Evolutionary conservation across 2,797 vertebrate species (phyloP), one percentile per base, ranked within the genome.

Genomic region (Oreochromis mossambicus): DNA sequence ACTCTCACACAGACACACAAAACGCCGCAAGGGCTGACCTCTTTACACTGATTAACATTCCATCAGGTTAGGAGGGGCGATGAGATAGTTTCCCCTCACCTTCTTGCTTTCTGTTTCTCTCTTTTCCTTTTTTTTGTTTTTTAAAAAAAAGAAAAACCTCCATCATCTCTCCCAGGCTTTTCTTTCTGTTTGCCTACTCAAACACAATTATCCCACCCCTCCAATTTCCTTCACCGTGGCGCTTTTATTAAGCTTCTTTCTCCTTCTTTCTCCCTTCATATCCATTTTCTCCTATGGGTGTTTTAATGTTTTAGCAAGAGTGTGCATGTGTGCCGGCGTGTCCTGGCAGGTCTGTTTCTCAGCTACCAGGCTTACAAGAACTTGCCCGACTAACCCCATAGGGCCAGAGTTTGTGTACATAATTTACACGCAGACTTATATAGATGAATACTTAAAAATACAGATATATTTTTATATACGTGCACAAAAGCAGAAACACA

Each of bases 41-140:
- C 93, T 92, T 89, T 91, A 86, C 61, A 66, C 90, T 91, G 90
- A 94, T 95, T 95, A 95, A 95, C 92, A 95, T 95, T 95, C 95
- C 94, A 88, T 32, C 13, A 78, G 87, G 50, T 91, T 81, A 85
- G 86, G 85, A 86, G 76, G 79, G 78, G 77, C 50, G 6, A 87
- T 79, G 87, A 88, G 91, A 91, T 83, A 92, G 91, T 92, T 92
- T 91, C 32, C 78, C 78, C 75, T 93, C 91, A 92, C 92, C 94
- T 92, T 92, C 66, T 90, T 85, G 81, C 83, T 84, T 80, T 79
- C 84, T 34, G 83, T 86, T 83, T n/a, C 32, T 55, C 34, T 52
- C 4, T 13, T 61, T 81, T 58, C 52, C 77, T 12, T 21, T 46
- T 76, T 79, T 8, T 52, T 48, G 13, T 9, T 82, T 38, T 29